phyloP scores from a whole-genome alignment of 2,888 invertebrate genomes.

The Coremacera marginata region DNA sequence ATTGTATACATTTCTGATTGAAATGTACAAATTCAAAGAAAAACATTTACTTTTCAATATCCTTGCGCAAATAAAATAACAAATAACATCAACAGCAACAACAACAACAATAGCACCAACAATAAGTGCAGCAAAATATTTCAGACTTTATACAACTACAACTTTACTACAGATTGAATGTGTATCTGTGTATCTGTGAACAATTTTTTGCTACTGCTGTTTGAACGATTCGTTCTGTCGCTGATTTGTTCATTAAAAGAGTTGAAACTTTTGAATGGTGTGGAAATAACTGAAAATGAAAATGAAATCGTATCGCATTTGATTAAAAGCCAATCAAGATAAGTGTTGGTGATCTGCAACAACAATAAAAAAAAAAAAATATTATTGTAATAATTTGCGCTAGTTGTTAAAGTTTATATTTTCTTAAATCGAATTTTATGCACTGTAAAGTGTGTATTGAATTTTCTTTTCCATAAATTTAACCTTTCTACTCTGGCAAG shows the following conservation, averaged over 20 bases:
- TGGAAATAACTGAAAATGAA: background rate
- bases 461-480: no score
- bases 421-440: background rate
- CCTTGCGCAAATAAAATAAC: conserved; percentile 35
- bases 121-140: background rate
- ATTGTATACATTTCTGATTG: conserved; percentile 44
- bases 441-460: background rate
- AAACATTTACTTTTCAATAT: conserved; percentile 46
- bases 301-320: conserved; percentile 17
- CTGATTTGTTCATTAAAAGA: conserved; percentile 4
- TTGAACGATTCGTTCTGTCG: background rate
- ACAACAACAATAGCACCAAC: background rate
- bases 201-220: background rate
- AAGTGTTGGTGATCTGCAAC: background rate
- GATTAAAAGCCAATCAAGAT: conserved; percentile 35
- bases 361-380: background rate
- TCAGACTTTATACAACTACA: conserved; percentile 4
- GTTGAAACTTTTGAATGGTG: conserved; percentile 10
- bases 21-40: conserved; percentile 45
- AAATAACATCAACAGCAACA: background rate
- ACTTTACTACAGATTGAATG: background rate
- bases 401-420: no score
- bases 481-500: no score
- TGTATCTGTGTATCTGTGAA: background rate
- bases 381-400: background rate